Evolutionary conservation across 2,113 vertebrate species (phyloP).

Genomic region (Hemicordylus capensis): DNA sequence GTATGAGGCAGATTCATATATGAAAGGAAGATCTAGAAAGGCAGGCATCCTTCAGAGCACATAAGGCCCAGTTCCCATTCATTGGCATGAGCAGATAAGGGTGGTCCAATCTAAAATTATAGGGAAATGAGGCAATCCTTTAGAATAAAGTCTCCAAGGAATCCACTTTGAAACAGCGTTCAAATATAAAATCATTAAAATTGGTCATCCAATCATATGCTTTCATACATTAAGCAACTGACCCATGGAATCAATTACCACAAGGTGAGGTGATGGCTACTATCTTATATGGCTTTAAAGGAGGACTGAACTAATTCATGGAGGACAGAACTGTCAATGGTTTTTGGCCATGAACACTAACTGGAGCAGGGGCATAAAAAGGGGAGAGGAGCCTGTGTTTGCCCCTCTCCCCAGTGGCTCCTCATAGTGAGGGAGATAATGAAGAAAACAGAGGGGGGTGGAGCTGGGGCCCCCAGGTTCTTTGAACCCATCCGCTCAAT

Average conservation of each 20-base stretch:
- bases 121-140: not conserved
- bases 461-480: no score
- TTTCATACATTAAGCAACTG: no score
- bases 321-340: not conserved
- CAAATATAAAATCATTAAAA: not conserved
- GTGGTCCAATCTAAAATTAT: not conserved
- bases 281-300: not conserved
- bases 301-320: not conserved
- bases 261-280: not conserved
- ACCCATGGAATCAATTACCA: not conserved
- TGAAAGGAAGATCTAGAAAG: not conserved
- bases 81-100: not conserved
- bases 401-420: no score
- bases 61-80: not conserved
- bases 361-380: no score
- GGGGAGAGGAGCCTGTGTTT: no score
- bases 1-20: not conserved
- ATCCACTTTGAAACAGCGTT: not conserved
- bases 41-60: not conserved
- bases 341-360: not conserved
- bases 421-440: no score
- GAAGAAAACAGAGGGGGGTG: no score
- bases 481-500: no score
- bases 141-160: fast-evolving
- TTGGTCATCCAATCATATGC: not conserved